Evolutionary conservation across 2,113 vertebrate species (phyloP).

Genomic region (Carettochelys insculpta): DNA sequence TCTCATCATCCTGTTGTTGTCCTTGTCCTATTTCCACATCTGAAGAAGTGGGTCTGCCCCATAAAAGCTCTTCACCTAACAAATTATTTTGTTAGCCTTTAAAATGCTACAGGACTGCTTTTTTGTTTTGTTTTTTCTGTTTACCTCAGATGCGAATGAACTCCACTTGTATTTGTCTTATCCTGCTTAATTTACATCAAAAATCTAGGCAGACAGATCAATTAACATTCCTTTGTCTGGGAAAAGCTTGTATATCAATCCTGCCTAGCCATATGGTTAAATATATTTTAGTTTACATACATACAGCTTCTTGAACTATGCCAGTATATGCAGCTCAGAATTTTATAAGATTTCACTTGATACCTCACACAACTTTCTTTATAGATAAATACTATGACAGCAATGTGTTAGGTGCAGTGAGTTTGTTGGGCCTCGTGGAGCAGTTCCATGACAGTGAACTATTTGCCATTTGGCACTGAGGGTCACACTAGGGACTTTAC

Average conservation of each 20-base stretch:
- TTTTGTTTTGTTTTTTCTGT: too few species aligned
- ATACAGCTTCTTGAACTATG: not conserved
- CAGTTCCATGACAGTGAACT: not conserved
- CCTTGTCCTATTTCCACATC: too few species aligned
- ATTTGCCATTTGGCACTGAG: not conserved
- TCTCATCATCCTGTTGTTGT: not conserved
- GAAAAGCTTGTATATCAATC: not conserved
- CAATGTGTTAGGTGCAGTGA: not conserved
- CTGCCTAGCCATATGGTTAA: not conserved
- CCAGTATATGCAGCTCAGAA: not conserved
- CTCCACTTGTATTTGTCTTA: not conserved
- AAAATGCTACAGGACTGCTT: too few species aligned
- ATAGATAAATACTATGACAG: not conserved
- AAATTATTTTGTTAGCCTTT: too few species aligned
- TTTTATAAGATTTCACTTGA: not conserved
- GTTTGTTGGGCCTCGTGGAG: not conserved
- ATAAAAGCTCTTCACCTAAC: too few species aligned
- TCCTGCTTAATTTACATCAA: not conserved
- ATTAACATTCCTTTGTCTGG: not conserved
- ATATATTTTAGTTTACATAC: not conserved
- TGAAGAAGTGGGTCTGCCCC: too few species aligned
- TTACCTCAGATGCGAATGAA: not conserved
- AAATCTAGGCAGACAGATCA: not conserved
- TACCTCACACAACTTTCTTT: not conserved
- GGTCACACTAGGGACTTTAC: not conserved